Conservation (phyloP, 2,113 vertebrate species). For the Psittacula cyanocephala region DNA sequence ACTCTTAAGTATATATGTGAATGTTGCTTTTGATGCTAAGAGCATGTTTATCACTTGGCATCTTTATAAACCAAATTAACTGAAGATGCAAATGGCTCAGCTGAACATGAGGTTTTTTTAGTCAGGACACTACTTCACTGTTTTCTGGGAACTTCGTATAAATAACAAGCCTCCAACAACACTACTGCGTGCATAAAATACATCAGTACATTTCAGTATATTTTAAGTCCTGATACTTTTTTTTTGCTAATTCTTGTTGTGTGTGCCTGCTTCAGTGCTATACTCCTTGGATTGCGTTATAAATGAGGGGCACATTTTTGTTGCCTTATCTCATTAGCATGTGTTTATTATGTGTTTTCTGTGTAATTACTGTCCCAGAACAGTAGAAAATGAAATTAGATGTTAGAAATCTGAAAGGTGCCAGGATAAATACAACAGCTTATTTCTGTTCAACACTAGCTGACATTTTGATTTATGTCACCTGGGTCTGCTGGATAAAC, state of each 20-base stretch:
- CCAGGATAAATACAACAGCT: not conserved
- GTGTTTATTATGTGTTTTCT: constrained; percentile 61
- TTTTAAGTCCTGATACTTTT: constrained; percentile 36
- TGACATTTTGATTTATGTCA: constrained; percentile 46
- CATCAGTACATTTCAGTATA: constrained; percentile 28
- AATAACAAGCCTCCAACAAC: not conserved
- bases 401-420: constrained; percentile 46
- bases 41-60: not conserved
- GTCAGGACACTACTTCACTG: not conserved
- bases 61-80: not conserved
- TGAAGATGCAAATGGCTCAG: not conserved
- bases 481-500: constrained; percentile 28
- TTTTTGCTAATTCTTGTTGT: not conserved
- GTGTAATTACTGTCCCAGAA: constrained; percentile 60
- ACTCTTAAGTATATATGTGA: not conserved
- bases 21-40: not conserved
- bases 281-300: constrained; percentile 17
- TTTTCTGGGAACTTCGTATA: not conserved
- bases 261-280: not conserved
- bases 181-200: not conserved
- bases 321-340: constrained; percentile 60
- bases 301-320: constrained; percentile 31
- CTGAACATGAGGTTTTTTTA: not conserved
- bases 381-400: constrained; percentile 35
- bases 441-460: not conserved